Conservation (phyloP, 2,113 vertebrate species). For the Reinhardtius hippoglossoides region DNA sequence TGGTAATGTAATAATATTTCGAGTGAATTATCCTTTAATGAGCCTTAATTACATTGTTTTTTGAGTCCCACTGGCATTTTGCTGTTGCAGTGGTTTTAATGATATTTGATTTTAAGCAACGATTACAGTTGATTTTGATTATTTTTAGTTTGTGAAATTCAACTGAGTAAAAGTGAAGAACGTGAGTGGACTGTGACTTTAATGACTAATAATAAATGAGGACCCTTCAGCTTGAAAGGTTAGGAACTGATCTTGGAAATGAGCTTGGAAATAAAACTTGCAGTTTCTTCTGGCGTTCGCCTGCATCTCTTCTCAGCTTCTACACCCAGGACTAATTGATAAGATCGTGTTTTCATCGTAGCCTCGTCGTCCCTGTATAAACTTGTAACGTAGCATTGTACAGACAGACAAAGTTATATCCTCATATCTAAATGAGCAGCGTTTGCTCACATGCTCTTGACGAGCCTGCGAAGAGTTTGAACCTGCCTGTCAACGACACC, state of each 20-base stretch:
- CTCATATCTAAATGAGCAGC: slow-evolving; percentile 1
- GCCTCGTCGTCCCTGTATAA: no score
- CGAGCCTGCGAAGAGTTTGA: background rate
- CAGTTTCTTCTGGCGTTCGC: no score
- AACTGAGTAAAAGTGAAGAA: background rate
- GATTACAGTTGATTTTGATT: background rate
- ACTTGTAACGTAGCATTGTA: no score
- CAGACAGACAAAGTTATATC: background rate
- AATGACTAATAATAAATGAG: background rate
- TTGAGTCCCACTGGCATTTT: background rate
- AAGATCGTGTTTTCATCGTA: background rate
- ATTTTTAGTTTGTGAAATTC: background rate
- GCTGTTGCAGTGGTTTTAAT: background rate
- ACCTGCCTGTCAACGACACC: background rate
- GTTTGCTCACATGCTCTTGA: background rate
- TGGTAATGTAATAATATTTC: no score
- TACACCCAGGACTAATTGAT: background rate
- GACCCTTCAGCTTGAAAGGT: background rate
- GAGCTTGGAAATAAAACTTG: slow-evolving; percentile 11
- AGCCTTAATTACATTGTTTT: background rate
- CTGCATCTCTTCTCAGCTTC: background rate
- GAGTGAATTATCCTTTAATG: no score
- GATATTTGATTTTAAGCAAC: background rate
- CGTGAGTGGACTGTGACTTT: background rate
- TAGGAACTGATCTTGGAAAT: no score